Conservation (phyloP, 2,888 invertebrate genomes). For the Ormia ochracea region DNA sequence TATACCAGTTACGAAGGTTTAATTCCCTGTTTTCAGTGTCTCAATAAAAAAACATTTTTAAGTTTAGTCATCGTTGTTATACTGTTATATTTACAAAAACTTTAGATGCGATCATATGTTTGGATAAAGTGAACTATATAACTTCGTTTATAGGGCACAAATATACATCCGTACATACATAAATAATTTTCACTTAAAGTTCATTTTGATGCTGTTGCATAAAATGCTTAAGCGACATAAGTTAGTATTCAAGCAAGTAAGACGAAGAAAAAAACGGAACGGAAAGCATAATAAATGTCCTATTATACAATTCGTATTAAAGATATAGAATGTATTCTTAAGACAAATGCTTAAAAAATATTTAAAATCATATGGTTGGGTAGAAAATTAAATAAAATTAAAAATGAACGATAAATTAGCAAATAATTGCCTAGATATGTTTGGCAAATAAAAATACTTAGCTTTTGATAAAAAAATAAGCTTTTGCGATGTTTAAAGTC, state of each 20-base stretch:
- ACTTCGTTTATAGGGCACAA: background rate
- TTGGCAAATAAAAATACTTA: no score
- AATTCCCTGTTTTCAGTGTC: no score
- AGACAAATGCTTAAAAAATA: background rate
- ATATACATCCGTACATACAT: background rate
- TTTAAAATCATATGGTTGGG: background rate
- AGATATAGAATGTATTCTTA: background rate
- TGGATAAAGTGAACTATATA: background rate
- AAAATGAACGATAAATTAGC: no score
- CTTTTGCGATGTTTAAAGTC: no score
- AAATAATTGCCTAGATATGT: no score
- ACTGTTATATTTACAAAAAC: no score
- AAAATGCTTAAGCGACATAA: conserved; percentile 47
- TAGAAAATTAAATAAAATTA: no score
- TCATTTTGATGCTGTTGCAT: conserved; percentile 42
- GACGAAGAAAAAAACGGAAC: conserved; percentile 7
- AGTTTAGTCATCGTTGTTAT: no score
- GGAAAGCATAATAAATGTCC: conserved; percentile 32
- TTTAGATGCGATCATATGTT: background rate
- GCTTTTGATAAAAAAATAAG: no score
- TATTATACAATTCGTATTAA: background rate
- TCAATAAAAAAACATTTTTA: no score
- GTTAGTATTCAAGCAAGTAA: conserved; percentile 42
- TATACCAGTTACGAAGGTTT: no score
- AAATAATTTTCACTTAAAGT: conserved; percentile 16